Evolutionary conservation across 2,888 invertebrate genomes (phyloP), one percentile per base, ranked within the genome.

Genomic region (Tipula vernalis): DNA sequence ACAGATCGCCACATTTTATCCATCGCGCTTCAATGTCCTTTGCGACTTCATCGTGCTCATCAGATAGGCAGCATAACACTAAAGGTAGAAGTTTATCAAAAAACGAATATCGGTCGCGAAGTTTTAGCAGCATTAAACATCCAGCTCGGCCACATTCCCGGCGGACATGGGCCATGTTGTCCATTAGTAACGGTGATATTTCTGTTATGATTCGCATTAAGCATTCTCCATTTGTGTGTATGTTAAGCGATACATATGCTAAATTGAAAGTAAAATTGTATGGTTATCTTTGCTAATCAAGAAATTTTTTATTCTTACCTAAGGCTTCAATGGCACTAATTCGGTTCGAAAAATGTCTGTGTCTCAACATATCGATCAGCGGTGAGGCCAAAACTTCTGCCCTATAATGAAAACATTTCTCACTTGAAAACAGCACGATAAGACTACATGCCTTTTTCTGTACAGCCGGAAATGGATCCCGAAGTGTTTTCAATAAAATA

Each of bases 121-220:
- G 94, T 87, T 94, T 93, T 39, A 96, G 90, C 90, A 98, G 92
- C 96, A 97, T 96, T 84, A 93, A 92, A 3, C 96, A 96, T 0
- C 96, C 95, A 89, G 96, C 95, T 89, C 94, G 91, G 0, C 95
- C 95, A 3, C 97, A 96, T 88, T 96, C 95, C 89, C 93, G 91
- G 85, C 98, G 93, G 0, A 98, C 98, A 87, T 93, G 92, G 0
- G 95, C 94, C 89, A 95, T 95, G 89, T 95, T 94, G 92, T 98
- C 98, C 93, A 98, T 98, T 4, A 98, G 91, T 88, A 96, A 93
- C 89, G 97, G 97, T 0, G 97, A 97, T 90, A 98, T 93, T n/a
- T 96, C 95, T 0, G 94, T 94, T 36, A 96, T 93, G 0, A 96
- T 94, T 87, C 95, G 92, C 88, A 96, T 95, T 88, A 97, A 93